Evolutionary conservation across 2,797 vertebrate species (phyloP).

Genomic region (Pagetopsis macropterus): DNA sequence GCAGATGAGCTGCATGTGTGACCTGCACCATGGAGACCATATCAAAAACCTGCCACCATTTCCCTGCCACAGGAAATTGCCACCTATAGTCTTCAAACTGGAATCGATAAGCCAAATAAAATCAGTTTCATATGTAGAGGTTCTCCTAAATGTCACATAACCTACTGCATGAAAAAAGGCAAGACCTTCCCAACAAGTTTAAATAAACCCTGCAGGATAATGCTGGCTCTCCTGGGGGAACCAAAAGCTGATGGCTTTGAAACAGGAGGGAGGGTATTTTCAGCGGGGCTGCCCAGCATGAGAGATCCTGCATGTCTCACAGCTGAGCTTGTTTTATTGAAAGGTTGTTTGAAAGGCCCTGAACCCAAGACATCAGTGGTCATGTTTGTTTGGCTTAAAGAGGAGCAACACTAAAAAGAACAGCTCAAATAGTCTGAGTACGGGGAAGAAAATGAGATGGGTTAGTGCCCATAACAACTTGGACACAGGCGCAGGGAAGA

Average conservation of each 20-base stretch:
- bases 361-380: conserved; percentile 78
- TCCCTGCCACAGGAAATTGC: conserved; percentile 46
- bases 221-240: conserved; percentile 79
- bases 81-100: conserved; percentile 28
- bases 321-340: conserved; percentile 85
- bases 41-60: conserved; percentile 52
- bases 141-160: conserved; percentile 76
- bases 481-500: conserved; percentile 45
- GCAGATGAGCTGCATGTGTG: conserved; percentile 56
- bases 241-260: conserved; percentile 83
- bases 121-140: conserved; percentile 64
- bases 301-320: conserved; percentile 83
- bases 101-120: conserved; percentile 68
- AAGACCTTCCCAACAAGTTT: conserved; percentile 83
- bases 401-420: conserved; percentile 63
- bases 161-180: conserved; percentile 69
- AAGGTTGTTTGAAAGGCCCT: conserved; percentile 82
- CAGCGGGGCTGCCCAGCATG: conserved; percentile 76
- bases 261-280: conserved; percentile 82
- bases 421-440: conserved; percentile 44
- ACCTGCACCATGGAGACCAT: conserved; percentile 24
- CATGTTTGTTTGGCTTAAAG: conserved; percentile 81
- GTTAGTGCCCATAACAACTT: conserved; percentile 49
- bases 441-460: conserved; percentile 62
- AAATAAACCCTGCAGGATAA: conserved; percentile 85